Conservation (phyloP, 2,797 vertebrate genomes). For the Tangara arthus region DNA sequence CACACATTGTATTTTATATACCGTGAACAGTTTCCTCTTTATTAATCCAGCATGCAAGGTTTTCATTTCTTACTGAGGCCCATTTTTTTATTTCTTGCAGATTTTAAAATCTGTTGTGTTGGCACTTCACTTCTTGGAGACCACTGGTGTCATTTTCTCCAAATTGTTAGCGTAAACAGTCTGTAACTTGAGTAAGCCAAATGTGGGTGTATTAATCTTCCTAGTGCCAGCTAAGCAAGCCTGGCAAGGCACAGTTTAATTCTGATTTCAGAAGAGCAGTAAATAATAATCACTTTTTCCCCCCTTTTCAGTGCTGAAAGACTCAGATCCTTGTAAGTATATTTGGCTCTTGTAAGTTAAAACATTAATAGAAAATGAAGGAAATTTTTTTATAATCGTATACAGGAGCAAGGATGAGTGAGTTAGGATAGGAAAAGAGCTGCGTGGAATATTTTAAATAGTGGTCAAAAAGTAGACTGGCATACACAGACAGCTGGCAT, state of each 20-base stretch:
- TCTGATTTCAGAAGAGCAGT: slow-evolving; percentile 37
- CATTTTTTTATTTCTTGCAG: slow-evolving; percentile 35
- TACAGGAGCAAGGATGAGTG: neutral
- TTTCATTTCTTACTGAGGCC: slow-evolving; percentile 29
- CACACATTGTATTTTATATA: slow-evolving; percentile 16
- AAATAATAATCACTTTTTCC: neutral
- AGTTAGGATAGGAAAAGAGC: neutral
- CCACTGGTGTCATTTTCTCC: slow-evolving; percentile 66
- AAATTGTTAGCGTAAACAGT: slow-evolving; percentile 67
- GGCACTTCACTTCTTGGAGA: slow-evolving; percentile 62
- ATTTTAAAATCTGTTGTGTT: slow-evolving; percentile 61
- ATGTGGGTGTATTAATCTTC: slow-evolving; percentile 62
- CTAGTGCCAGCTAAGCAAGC: slow-evolving; percentile 62
- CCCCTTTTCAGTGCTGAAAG: neutral
- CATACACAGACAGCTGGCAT: neutral
- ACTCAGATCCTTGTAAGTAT: neutral
- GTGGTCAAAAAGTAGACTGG: neutral
- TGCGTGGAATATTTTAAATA: neutral
- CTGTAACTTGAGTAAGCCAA: slow-evolving; percentile 64
- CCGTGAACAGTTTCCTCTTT: neutral
- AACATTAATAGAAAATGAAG: neutral
- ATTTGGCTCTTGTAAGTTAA: slow-evolving; percentile 13
- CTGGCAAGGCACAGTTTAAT: slow-evolving; percentile 46
- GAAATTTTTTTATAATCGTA: neutral
- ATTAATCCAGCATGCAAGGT: slow-evolving; percentile 46